A percentile compares a stretch with the other conserved stretches of the same genome.
Evolutionary conservation across 2,888 invertebrate genomes (phyloP).

Genomic region (Cantharis lateralis): DNA sequence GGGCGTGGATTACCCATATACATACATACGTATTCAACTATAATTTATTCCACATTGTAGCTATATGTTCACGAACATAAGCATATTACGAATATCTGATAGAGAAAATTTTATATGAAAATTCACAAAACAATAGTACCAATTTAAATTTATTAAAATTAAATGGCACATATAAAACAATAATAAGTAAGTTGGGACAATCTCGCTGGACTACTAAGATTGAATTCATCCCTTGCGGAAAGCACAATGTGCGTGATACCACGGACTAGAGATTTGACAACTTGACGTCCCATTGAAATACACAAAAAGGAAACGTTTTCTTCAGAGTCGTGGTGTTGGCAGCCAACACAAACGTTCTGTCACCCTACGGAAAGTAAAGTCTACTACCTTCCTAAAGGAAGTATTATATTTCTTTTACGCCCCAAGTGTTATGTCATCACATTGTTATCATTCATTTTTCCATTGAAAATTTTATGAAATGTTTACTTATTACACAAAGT

Average conservation of each 20-base stretch:
- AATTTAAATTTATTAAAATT: neutral
- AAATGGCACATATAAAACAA: neutral
- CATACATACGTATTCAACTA: conserved; percentile 21
- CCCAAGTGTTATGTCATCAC: conserved; percentile 38
- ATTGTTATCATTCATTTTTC: conserved; percentile 35
- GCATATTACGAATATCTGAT: neutral
- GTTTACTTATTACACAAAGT: conserved; percentile 15
- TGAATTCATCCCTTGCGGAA: conserved; percentile 40
- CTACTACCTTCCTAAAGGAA: conserved; percentile 42
- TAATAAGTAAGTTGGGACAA: conserved; percentile 7
- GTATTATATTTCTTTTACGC: conserved; percentile 41
- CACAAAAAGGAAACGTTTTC: conserved; percentile 48
- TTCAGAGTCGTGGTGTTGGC: conserved; percentile 45
- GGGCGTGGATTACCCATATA: conserved; percentile 27
- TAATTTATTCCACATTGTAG: conserved; percentile 29
- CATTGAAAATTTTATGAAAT: conserved; percentile 25
- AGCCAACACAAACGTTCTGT: conserved; percentile 41
- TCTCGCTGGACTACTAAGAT: conserved; percentile 34
- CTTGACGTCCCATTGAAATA: conserved; percentile 49
- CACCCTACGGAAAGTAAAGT: conserved; percentile 42
- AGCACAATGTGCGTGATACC: conserved; percentile 41
- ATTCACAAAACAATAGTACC: neutral
- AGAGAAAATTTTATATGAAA: neutral
- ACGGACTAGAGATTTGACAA: conserved; percentile 44
- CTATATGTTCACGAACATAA: conserved; percentile 18